Percentiles rank a stretch among this genome's conserved stretches.
Conservation (phyloP, 2,888 invertebrate genomes). For the Seira sanloemensis region DNA sequence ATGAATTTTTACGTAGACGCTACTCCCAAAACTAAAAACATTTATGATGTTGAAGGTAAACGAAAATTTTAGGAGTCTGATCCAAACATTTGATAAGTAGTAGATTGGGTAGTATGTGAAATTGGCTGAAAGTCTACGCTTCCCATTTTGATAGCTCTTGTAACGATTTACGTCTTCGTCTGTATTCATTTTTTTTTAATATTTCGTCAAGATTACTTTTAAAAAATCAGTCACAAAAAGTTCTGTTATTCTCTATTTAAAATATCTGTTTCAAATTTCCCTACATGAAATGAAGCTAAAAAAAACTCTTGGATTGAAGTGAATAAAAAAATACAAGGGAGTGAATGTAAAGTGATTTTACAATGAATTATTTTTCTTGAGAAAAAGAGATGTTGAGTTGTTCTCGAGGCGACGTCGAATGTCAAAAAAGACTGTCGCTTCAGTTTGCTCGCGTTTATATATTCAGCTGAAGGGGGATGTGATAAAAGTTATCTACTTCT, state of each 20-base stretch:
- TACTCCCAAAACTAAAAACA: conserved; percentile 64
- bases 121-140: conserved; percentile 25
- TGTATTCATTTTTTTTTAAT: conserved; percentile 28
- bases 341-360: not conserved
- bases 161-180: not conserved
- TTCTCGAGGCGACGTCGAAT: conserved; percentile 50
- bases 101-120: conserved; percentile 48
- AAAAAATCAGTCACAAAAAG: not conserved
- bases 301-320: not conserved
- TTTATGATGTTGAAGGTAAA: conserved; percentile 64
- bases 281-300: too few species aligned
- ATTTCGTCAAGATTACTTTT: conserved; percentile 3
- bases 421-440: conserved; percentile 56
- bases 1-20: conserved; percentile 53
- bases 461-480: conserved; percentile 40
- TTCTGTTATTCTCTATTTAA: not conserved
- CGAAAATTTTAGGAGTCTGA: conserved; percentile 63
- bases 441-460: conserved; percentile 57
- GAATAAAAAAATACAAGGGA: conserved; percentile 18
- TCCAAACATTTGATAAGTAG: conserved; percentile 64
- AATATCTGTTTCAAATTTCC: too few species aligned
- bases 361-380: not conserved
- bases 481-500: conserved; percentile 48
- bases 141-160: conserved; percentile 44
- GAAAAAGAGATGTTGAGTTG: conserved; percentile 8